phyloP scores from a whole-genome alignment of 2,888 invertebrate species.

The Ormyrus rosae region DNA sequence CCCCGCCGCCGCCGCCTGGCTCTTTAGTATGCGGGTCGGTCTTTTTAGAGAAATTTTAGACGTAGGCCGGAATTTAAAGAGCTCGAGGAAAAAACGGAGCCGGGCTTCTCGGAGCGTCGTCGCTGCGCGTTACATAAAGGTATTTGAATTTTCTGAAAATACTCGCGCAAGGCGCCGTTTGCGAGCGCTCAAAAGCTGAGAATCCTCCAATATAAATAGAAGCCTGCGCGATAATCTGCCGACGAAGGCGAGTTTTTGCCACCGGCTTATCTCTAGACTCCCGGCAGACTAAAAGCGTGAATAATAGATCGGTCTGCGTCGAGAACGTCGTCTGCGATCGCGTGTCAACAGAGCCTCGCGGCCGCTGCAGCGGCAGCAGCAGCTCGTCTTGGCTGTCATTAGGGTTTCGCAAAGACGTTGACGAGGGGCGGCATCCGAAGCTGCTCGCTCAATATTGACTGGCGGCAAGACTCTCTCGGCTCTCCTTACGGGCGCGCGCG shows the following conservation, averaged over 20 bases:
- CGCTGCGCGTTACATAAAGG: neutral
- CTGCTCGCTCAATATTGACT: slow-evolving; percentile 59
- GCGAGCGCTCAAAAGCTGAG: too few relatives aligned
- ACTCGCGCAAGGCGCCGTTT: too few relatives aligned
- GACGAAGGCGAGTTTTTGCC: too few relatives aligned
- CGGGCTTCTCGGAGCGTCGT: neutral
- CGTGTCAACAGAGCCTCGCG: neutral
- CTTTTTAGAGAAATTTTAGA: too few relatives aligned
- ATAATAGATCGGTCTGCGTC: too few relatives aligned
- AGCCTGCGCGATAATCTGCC: too few relatives aligned
- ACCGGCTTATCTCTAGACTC: too few relatives aligned
- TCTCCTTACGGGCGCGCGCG: slow-evolving; percentile 1
- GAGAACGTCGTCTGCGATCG: neutral
- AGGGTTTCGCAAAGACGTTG: slow-evolving; percentile 5
- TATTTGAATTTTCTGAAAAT: too few relatives aligned
- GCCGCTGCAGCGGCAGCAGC: neutral
- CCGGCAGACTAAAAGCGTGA: too few relatives aligned
- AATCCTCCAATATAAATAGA: too few relatives aligned
- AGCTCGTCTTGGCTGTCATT: neutral
- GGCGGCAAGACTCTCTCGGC: slow-evolving; percentile 40
- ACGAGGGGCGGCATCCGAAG: slow-evolving; percentile 20
- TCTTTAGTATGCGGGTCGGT: neutral
- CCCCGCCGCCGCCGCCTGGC: neutral
- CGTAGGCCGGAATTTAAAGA: too few relatives aligned
- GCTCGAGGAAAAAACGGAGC: neutral